Evolutionary conservation across 2,888 invertebrate species (phyloP).

Genomic region (Sepioteuthis lessoniana): DNA sequence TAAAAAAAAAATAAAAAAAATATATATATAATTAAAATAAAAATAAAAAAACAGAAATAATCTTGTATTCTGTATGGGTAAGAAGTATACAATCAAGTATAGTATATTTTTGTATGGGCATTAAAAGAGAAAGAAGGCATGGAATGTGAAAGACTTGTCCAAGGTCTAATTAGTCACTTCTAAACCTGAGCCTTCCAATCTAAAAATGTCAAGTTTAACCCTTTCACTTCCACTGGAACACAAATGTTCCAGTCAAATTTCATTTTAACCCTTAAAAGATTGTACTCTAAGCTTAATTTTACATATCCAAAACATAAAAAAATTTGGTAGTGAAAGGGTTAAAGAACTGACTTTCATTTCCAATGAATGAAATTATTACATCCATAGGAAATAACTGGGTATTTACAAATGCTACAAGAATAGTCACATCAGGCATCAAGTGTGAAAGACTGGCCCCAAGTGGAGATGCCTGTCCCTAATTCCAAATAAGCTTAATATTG

Average conservation of each 20-base stretch:
- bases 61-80: neutral
- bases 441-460: neutral
- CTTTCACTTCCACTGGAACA: too few species aligned
- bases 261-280: too few species aligned
- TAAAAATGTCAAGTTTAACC: too few species aligned
- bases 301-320: too few species aligned
- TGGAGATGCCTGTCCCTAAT: neutral
- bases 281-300: too few species aligned
- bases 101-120: neutral
- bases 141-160: neutral
- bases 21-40: too few species aligned
- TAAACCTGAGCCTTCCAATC: too few species aligned
- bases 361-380: neutral
- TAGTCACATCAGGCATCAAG: neutral
- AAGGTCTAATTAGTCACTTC: too few species aligned
- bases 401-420: neutral
- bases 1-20: neutral
- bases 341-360: neutral
- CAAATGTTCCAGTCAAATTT: too few species aligned
- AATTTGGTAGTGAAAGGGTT: neutral
- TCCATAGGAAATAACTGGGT: neutral
- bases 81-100: neutral
- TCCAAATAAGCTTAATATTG: neutral
- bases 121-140: neutral
- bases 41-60: neutral